Base-by-base conservation (phyloP, 1,140 invertebrate genomes). In the Sitobion miscanthi region DNA sequence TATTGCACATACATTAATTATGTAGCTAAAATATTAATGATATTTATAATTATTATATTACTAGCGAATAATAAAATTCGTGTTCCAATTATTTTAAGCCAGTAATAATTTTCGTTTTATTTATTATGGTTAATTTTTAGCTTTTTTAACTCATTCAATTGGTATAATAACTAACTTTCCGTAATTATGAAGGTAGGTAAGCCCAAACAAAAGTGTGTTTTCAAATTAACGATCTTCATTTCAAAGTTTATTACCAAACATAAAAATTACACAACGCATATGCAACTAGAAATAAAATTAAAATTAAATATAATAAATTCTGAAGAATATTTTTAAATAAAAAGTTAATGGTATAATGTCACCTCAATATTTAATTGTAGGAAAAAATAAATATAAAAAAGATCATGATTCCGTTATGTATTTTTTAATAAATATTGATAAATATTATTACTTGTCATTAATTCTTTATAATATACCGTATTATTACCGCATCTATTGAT, bases 231-330 rank as follows among this genome's bases (percentile, higher is more conserved):
- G 35, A 85, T 85, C 45, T 49, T 88, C 17, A n/a, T 49, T 49
- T n/a, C 86, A 49, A 49, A n/a, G 86, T 49, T 88, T 88, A 88
- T 88, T 23, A 35, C 86, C 86, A 8, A 49, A 49, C 6, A 88
- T n/a, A n/a, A 52, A 88, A 88, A 88, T 88, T 49, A 88, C n/a
- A 49, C 47, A 88, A 88, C 6, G 20, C 20, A n/a, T 77, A 88
- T 4, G 30, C 30, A 77, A 77, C 30, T 77, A n/a, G 35, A 49
- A 35, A n/a, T 52, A 21, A 35, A 88, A 88, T 87, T n/a, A 2
- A 77, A 87, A 30, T 87, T n/a, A 23, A 88, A 88, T 52, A 17
- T 1, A n/a, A 0, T 42, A 42, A 3, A 42, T 7, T 20, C 4
- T 14, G 3, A 11, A 49, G 86, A 52, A n/a, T 17, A n/a, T 49